These are phyloP conservation scores for Dascillus cervinus DNA, from an alignment of 2,888 invertebrate genomes.

Conservation along the genomic window DNA sequence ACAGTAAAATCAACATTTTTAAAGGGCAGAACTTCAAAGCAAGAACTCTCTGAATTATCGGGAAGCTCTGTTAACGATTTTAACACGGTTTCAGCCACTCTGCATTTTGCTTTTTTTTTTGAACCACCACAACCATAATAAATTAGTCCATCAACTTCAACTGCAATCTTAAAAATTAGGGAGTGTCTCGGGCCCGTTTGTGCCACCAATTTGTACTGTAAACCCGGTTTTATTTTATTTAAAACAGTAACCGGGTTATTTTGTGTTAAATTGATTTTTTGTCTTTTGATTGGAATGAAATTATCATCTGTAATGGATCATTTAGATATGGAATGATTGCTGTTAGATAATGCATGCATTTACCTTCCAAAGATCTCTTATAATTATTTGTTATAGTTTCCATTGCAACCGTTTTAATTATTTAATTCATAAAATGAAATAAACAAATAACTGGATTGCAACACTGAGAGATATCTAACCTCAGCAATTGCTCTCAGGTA, in stretches of 20 bases:
- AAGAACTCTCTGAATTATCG: slow-evolving; percentile 31
- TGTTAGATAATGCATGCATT: no score
- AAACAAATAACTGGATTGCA: no score
- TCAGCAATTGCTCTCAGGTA: no score
- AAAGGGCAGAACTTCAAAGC: slow-evolving; percentile 25
- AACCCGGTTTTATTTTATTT: slow-evolving; percentile 76
- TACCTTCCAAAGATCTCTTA: no score
- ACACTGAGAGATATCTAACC: no score
- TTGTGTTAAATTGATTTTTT: no score
- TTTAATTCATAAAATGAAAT: no score
- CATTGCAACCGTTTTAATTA: no score
- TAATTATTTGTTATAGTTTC: no score
- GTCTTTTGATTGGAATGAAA: no score
- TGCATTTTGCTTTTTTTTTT: slow-evolving; percentile 50
- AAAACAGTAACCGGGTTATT: slow-evolving; percentile 72
- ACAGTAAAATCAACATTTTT: slow-evolving; percentile 47
- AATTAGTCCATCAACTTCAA: slow-evolving; percentile 57
- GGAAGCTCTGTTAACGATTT: slow-evolving; percentile 53
- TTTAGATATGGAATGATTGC: no score
- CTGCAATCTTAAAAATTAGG: slow-evolving; percentile 77
- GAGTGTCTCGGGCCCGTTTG: slow-evolving; percentile 84
- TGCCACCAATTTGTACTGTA: slow-evolving; percentile 66
- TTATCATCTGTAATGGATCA: no score
- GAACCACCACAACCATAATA: slow-evolving; percentile 50
- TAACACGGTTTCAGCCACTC: slow-evolving; percentile 49